phyloP scores from a whole-genome alignment of 2,888 invertebrate genomes.

The Scaptomyza cyrtandrae region DNA sequence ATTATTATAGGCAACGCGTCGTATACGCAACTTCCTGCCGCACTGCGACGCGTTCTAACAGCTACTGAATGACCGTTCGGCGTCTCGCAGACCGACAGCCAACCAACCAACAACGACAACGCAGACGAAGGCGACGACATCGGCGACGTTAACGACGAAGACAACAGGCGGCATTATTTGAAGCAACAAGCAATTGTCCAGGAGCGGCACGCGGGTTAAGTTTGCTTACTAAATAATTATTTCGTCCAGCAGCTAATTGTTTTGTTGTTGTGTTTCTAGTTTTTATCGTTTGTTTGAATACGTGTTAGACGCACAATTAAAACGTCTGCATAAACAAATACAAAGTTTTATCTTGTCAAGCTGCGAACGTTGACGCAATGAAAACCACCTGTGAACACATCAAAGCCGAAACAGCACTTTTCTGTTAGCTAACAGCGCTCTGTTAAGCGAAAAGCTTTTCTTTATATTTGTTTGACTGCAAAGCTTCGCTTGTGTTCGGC shows the following conservation, averaged over 20 bases:
- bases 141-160: conserved; percentile 33
- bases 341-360: conserved; percentile 46
- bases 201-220: conserved; percentile 47
- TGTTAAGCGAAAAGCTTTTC: conserved; percentile 38
- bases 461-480: background rate
- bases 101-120: conserved; percentile 36
- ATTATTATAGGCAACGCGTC: conserved; percentile 51
- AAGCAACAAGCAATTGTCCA: conserved; percentile 72
- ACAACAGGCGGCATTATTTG: conserved; percentile 50
- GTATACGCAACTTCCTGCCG: conserved; percentile 80
- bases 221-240: conserved; percentile 20
- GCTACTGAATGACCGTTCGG: conserved; percentile 72
- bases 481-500: conserved; percentile 2
- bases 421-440: conserved; percentile 34
- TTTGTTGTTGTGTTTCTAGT: conserved; percentile 15
- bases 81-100: conserved; percentile 51
- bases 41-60: conserved; percentile 76
- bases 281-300: conserved; percentile 29
- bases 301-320: conserved; percentile 65
- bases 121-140: conserved; percentile 29
- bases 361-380: conserved; percentile 20
- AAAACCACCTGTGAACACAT: conserved; percentile 67
- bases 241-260: conserved; percentile 6
- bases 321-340: conserved; percentile 56
- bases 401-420: conserved; percentile 2